Conservation (phyloP, 2,888 invertebrate genomes). For the Furcula furcula region DNA sequence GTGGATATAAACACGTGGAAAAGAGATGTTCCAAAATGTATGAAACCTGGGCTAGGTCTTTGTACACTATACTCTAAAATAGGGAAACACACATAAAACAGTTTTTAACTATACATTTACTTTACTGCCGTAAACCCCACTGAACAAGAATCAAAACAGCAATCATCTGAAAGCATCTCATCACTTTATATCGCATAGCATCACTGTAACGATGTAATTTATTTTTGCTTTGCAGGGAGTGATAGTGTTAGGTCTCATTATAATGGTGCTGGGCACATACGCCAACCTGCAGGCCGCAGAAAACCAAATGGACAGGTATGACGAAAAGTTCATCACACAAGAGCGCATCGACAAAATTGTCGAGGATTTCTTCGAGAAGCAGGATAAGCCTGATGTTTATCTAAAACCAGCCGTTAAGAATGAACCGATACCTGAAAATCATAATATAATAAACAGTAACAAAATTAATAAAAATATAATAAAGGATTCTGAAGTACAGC, state of each 20-base stretch:
- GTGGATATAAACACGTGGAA: too few relatives aligned
- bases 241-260: constrained; percentile 89
- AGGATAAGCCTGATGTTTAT: constrained; percentile 30
- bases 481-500: constrained; percentile 69
- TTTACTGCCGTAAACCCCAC: too few relatives aligned
- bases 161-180: too few relatives aligned
- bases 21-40: too few relatives aligned
- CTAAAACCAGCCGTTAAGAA: constrained; percentile 7
- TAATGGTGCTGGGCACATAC: constrained; percentile 95
- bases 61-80: too few relatives aligned
- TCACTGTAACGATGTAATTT: too few relatives aligned
- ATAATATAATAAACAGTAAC: constrained; percentile 11
- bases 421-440: constrained; percentile 23
- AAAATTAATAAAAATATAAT: constrained; percentile 34
- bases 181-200: too few relatives aligned
- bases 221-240: constrained; percentile 87
- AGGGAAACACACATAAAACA: too few relatives aligned
- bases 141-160: too few relatives aligned
- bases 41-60: too few relatives aligned
- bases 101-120: too few relatives aligned
- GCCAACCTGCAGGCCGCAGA: constrained; percentile 91
- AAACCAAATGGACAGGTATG: constrained; percentile 54
- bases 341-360: constrained; percentile 69
- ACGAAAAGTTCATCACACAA: constrained; percentile 60
- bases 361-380: constrained; percentile 68